These are phyloP conservation scores for Xenopus petersii DNA, from an alignment of 2,797 vertebrate species.

Conservation along the genomic window DNA sequence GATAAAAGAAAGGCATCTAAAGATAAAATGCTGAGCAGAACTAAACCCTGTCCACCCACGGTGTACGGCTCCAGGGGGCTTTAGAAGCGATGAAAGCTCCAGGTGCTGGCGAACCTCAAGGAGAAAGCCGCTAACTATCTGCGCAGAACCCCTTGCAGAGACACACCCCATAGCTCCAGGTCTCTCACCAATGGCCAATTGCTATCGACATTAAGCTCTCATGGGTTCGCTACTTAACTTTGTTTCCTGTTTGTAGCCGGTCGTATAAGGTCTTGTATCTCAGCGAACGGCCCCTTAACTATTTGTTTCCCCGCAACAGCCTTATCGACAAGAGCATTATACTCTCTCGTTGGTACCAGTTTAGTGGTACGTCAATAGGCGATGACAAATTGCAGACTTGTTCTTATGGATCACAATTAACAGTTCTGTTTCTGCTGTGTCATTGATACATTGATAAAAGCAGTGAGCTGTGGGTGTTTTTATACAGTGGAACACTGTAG, in stretches of 20 bases:
- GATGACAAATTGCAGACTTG: too few relatives aligned
- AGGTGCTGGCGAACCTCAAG: background rate
- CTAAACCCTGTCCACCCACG: constrained; percentile 24
- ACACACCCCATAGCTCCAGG: constrained; percentile 48
- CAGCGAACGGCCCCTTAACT: constrained; percentile 3
- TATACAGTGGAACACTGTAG: too few relatives aligned
- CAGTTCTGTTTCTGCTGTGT: too few relatives aligned
- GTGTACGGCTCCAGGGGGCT: constrained; percentile 1
- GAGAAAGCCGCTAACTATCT: constrained; percentile 30
- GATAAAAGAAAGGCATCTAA: constrained; percentile 45
- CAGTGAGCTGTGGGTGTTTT: too few relatives aligned
- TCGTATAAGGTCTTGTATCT: background rate
- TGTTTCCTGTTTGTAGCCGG: background rate
- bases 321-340: background rate
- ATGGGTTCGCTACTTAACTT: constrained; percentile 32
- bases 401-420: too few relatives aligned
- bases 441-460: too few relatives aligned
- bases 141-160: constrained; percentile 2
- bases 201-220: constrained; percentile 30
- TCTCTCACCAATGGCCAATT: constrained; percentile 46
- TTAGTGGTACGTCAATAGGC: background rate
- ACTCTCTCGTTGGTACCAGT: background rate
- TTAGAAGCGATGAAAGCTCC: constrained; percentile 7
- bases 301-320: constrained; percentile 16
- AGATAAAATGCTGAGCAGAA: constrained; percentile 42